These are phyloP conservation scores for Garrulus glandarius DNA, from an alignment of 2,797 vertebrate genomes.

Conservation along the genomic window DNA sequence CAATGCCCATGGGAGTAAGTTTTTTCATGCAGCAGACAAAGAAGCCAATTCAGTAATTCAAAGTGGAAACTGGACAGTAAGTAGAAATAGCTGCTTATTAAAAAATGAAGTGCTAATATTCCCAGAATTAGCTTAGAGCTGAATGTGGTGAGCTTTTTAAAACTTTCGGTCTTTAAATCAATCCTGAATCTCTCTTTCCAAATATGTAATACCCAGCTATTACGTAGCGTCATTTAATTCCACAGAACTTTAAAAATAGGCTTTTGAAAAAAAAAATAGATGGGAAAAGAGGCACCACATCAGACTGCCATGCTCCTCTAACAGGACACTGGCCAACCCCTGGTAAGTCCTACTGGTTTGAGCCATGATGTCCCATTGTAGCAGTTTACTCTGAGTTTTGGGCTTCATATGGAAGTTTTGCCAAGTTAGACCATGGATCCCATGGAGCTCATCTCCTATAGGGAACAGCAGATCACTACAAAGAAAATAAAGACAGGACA, in stretches of 20 bases:
- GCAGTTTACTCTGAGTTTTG: not conserved
- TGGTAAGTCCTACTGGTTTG: not conserved
- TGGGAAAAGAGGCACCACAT: not conserved
- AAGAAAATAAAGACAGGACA: not conserved
- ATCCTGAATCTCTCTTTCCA: conserved; percentile 18
- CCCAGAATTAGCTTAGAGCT: conserved; percentile 29
- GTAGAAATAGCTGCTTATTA: conserved; percentile 53
- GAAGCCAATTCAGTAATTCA: conserved; percentile 34
- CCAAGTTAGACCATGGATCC: not conserved
- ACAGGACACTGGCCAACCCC: not conserved
- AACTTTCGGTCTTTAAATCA: conserved; percentile 40
- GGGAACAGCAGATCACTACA: not conserved
- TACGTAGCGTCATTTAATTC: not conserved
- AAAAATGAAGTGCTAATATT: conserved; percentile 62
- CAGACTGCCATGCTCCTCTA: not conserved
- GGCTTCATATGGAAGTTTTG: not conserved
- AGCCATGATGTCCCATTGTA: not conserved
- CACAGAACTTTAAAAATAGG: conserved; percentile 1
- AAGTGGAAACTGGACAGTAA: conserved; percentile 44
- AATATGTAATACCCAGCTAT: not conserved
- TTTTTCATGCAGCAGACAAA: conserved; percentile 39
- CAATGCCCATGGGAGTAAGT: not conserved
- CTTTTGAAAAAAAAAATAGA: not conserved
- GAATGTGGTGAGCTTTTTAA: conserved; percentile 40
- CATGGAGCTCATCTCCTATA: not conserved